Percentiles rank a stretch among this genome's conserved stretches.
These are phyloP conservation scores for Lepidostoma basale DNA, from an alignment of 1,140 invertebrate species.

Conservation along the genomic window DNA sequence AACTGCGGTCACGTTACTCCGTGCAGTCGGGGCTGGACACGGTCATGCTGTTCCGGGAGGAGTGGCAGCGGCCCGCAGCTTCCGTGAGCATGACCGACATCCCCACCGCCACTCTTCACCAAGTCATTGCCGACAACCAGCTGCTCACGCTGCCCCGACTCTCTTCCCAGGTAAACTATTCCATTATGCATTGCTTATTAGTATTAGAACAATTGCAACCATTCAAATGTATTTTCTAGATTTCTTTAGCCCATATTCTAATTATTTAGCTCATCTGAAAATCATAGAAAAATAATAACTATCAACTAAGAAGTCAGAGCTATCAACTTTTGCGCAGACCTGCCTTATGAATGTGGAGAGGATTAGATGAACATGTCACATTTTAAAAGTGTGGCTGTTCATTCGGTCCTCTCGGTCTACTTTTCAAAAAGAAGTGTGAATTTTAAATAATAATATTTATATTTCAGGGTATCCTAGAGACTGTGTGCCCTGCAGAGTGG, in stretches of 20 bases:
- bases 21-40: conserved; percentile 81
- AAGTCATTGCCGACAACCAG: conserved; percentile 88
- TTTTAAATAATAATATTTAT: not conserved
- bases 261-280: too few relatives aligned
- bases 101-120: conserved; percentile 82
- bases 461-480: conserved; percentile 73
- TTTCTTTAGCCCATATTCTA: too few relatives aligned
- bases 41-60: conserved; percentile 91
- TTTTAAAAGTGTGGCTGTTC: too few relatives aligned
- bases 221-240: not conserved
- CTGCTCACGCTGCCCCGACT: conserved; percentile 86
- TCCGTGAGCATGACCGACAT: conserved; percentile 89
- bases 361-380: too few relatives aligned
- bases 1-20: conserved; percentile 72
- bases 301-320: too few relatives aligned
- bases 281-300: too few relatives aligned
- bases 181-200: too few relatives aligned
- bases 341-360: too few relatives aligned
- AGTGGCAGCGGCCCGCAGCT: conserved; percentile 78
- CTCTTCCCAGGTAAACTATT: conserved; percentile 78
- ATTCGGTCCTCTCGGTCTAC: too few relatives aligned
- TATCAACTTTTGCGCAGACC: too few relatives aligned
- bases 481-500: conserved; percentile 87
- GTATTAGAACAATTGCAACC: not conserved
- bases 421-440: not conserved